Evolutionary conservation across 2,888 invertebrate species (phyloP).

Genomic region (Volucella inflata): DNA sequence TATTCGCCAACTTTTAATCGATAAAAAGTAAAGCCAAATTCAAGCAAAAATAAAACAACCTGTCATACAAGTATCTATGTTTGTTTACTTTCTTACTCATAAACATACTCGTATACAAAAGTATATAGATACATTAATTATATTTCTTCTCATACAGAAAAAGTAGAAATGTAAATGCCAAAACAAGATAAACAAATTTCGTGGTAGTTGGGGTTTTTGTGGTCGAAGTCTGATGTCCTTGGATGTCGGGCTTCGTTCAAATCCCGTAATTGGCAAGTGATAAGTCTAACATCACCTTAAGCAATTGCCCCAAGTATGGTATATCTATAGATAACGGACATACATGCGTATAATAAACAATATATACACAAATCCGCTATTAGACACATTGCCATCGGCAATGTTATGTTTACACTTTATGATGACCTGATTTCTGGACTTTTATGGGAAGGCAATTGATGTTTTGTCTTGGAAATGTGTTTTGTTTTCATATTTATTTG

Average conservation of each 20-base stretch:
- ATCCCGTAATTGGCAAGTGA: not conserved
- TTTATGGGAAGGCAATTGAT: not conserved
- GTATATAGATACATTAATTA: constrained; percentile 1
- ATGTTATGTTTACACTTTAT: not conserved
- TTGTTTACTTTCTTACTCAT: too few relatives aligned
- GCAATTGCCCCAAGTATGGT: not conserved
- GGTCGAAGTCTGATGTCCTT: constrained; percentile 16
- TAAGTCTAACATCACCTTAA: not conserved
- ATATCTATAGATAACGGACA: too few relatives aligned
- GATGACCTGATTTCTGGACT: not conserved
- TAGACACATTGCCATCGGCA: not conserved
- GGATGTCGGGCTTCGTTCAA: constrained; percentile 12
- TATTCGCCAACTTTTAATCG: not conserved
- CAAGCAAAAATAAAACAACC: not conserved
- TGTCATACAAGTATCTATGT: too few relatives aligned
- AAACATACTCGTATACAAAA: not conserved
- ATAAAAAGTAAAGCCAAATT: not conserved
- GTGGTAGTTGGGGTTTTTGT: not conserved
- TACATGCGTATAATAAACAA: too few relatives aligned
- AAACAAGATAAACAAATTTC: constrained; percentile 10
- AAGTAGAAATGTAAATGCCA: not conserved
- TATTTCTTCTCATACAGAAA: not conserved
- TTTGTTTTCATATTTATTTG: not conserved
- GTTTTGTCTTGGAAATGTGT: not conserved
- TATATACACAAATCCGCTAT: not conserved